Evolutionary conservation across 2,797 vertebrate species (phyloP), one percentile per base, ranked within the genome.

Genomic region (Diglossa cyanea): DNA sequence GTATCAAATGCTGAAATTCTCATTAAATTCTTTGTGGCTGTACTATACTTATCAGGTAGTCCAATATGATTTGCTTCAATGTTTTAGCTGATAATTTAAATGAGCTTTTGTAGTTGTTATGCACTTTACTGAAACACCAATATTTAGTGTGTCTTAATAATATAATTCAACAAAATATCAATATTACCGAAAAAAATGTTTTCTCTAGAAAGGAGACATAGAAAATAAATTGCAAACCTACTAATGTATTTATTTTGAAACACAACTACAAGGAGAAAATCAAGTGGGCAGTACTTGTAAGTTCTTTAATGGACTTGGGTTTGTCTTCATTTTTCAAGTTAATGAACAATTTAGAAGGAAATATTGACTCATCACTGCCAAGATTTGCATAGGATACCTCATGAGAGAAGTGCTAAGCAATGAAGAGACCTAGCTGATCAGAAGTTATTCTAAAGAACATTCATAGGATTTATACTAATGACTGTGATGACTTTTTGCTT

Each of bases 1-100:
- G 30, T 91, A 77, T 55, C 65, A 89, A 93, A 80, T 58, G 13
- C 15, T 72, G 81, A 82, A 94, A 65, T 74, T 82, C 31, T 88
- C 92, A 94, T 94, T 91, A 92, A 87, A 93, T 80, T 87, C 28
- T 89, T 74, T 68, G 39, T 42, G n/a, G 35, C 33, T 67, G 54
- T 57, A 42, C 8, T 71, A 39, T 47, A 91, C 19, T 95, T 94
- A 83, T 68, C 75, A 90, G 17, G n/a, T 75, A 78, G 33, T 44
- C 44, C 90, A 78, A 93, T 83, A 75, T 24, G 19, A 93, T 92
- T 92, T 92, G 33, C 30, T 89, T 90, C 78, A 83, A 17, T 58
- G 31, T 91, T 92, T 83, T 92, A 3, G 1, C 33, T 45, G 65
- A 67, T 83, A 88, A 82, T 90, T 85, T 85, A 87, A 89, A 78